A percentile compares a stretch with the other conserved stretches of the same genome.
phyloP scores from a whole-genome alignment of 2,888 invertebrate species.

The Lepeophtheirus nordmannii region DNA sequence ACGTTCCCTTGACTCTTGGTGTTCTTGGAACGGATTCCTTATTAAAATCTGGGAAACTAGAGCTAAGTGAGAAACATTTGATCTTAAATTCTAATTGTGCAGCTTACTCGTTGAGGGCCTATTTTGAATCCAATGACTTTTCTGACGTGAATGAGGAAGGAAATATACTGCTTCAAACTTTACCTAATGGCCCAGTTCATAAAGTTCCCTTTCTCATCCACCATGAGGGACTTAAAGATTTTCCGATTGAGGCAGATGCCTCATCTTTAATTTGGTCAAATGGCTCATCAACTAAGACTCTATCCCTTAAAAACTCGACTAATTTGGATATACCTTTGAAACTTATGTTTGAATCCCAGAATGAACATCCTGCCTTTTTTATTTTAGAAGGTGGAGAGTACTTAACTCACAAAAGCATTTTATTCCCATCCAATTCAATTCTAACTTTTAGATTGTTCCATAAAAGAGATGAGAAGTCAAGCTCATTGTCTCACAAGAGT shows the following conservation, averaged over 20 bases:
- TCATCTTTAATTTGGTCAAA: background rate
- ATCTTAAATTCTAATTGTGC: background rate
- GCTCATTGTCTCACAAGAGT: background rate
- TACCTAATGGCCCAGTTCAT: background rate
- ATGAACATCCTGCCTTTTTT: background rate
- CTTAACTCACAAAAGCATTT: background rate
- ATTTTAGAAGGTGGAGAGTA: background rate
- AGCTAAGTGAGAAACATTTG: background rate
- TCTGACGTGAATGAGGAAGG: background rate
- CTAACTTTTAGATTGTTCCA: background rate
- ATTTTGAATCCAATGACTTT: background rate
- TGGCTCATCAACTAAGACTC: background rate
- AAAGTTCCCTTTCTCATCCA: background rate
- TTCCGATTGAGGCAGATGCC: background rate
- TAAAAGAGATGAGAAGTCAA: background rate
- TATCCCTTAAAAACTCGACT: slow-evolving; percentile 2
- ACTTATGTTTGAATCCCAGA: background rate
- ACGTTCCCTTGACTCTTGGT: background rate
- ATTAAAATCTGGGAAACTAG: background rate
- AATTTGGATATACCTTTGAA: background rate
- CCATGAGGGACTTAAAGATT: background rate
- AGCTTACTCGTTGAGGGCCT: background rate
- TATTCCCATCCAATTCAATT: background rate
- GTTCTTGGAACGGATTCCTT: background rate
- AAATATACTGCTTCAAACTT: background rate